These are phyloP conservation scores for Onychostoma macrolepis DNA, from an alignment of 2,113 vertebrate genomes.

Conservation along the genomic window DNA sequence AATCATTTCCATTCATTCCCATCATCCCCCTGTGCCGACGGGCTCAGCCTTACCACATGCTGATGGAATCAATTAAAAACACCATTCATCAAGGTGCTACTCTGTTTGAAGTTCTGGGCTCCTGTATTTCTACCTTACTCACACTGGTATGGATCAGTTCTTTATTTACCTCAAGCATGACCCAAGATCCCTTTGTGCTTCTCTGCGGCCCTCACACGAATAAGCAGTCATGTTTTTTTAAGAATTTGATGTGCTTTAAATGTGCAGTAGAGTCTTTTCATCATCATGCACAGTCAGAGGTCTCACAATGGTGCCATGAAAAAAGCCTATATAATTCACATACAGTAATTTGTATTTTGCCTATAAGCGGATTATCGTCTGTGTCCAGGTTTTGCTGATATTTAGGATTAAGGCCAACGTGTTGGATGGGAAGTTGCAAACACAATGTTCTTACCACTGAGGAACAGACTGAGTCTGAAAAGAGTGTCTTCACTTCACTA, in stretches of 20 bases:
- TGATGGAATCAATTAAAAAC: slow-evolving; percentile 37
- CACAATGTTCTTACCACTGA: neutral
- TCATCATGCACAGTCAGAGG: neutral
- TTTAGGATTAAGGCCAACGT: slow-evolving; percentile 16
- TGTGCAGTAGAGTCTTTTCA: slow-evolving; percentile 23
- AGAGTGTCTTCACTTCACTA: neutral
- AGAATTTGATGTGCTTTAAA: neutral
- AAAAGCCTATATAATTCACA: neutral
- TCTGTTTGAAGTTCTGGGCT: neutral
- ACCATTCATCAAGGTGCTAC: slow-evolving; percentile 19
- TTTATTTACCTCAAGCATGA: slow-evolving; percentile 27
- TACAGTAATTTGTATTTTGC: slow-evolving; percentile 15
- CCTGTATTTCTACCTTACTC: neutral
- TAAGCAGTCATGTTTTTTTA: neutral
- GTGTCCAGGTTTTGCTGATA: slow-evolving; percentile 27
- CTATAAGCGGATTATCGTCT: slow-evolving; percentile 7
- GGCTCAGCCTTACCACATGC: neutral
- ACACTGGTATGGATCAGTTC: neutral
- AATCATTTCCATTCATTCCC: slow-evolving; percentile 1
- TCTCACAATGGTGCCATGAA: slow-evolving; percentile 16
- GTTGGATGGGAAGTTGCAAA: slow-evolving; percentile 1
- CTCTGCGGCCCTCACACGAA: neutral
- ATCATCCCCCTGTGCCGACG: neutral
- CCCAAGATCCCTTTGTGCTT: neutral
- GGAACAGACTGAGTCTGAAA: neutral